Base-by-base conservation (phyloP, 2,888 invertebrate genomes). In the Eilema griseolum region DNA sequence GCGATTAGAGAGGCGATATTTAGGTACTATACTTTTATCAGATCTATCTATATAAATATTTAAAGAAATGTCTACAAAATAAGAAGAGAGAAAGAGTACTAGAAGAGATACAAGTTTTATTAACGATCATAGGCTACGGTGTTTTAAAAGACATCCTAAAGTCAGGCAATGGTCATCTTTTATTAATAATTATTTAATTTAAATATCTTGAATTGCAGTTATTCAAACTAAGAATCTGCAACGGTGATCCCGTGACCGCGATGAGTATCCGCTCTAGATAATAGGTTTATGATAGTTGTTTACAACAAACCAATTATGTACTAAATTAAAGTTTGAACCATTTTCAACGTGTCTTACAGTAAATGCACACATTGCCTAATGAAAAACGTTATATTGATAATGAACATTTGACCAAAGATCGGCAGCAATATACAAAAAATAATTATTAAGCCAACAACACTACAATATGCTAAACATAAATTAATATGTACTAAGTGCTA, bases 1-100 rank as follows among this genome's bases (percentile, higher is more conserved):
- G 69, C 72, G 79, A 78, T 77, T 75, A 74, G 64, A 79, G 71
- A 69, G 64, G 69, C 64, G 74, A 67, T 61, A 26, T 66, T 69
- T 60, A 66, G 37, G 28, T 20, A 66, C 70, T 67, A 70, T 64
- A 67, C 61, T 23, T 66, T 37, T 57, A 66, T 57, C 57, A 23
- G 64, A 52, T 65, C 64, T 56, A 52, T n/a, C 64, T 56, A n/a
- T 8, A 23, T 10, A 56, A 31, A 31, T 23, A 56, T 56, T 23
- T 31, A 5, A 31, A 52, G 41, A 12, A 41, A 41, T 26, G 11
- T 16, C 24, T 62, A 41, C 5, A 41, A 62, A 16, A 24, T 41
- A 41, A 5, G 37, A 52, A 52, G n/a, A 52, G n/a, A 52, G n/a
- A n/a, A n/a, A 52, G 0, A 41, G 20, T 20, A n/a, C 2, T 52